Conservation (phyloP, 1,140 invertebrate species). For the Cydia fagiglandana region DNA sequence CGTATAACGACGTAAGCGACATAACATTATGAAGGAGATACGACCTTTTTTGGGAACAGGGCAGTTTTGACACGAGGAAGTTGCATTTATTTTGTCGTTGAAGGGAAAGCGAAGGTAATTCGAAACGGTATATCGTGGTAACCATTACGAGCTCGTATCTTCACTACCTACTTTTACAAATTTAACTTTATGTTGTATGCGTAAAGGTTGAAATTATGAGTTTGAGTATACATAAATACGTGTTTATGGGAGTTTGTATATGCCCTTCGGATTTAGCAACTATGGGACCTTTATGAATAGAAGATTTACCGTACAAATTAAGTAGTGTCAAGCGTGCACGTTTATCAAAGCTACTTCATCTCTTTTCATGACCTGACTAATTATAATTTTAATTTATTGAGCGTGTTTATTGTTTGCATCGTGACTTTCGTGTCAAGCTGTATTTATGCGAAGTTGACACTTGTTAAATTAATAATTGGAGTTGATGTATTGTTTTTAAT, state of each 20-base stretch:
- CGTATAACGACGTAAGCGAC: background rate
- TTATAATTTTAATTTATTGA: background rate
- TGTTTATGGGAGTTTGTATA: background rate
- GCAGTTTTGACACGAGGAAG: constrained; percentile 16
- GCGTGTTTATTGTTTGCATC: constrained; percentile 15
- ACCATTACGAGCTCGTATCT: background rate
- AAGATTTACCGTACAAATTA: background rate
- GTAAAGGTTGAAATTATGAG: background rate
- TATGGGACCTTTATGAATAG: constrained; percentile 1
- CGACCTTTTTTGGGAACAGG: background rate
- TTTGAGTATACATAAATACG: background rate
- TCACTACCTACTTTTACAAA: background rate
- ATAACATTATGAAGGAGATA: background rate
- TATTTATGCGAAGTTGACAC: background rate
- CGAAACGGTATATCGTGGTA: background rate
- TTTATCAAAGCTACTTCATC: background rate
- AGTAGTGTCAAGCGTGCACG: background rate
- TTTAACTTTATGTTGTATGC: background rate
- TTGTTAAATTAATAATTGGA: background rate
- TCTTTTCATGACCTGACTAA: background rate
- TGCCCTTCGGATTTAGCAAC: constrained; percentile 8
- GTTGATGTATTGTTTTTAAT: background rate
- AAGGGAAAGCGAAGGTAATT: constrained; percentile 26
- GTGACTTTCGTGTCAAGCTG: constrained; percentile 12
- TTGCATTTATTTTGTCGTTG: constrained; percentile 27